These are phyloP conservation scores for Rhombomys opimus DNA, from an alignment of 2,113 vertebrate genomes.

Conservation along the genomic window DNA sequence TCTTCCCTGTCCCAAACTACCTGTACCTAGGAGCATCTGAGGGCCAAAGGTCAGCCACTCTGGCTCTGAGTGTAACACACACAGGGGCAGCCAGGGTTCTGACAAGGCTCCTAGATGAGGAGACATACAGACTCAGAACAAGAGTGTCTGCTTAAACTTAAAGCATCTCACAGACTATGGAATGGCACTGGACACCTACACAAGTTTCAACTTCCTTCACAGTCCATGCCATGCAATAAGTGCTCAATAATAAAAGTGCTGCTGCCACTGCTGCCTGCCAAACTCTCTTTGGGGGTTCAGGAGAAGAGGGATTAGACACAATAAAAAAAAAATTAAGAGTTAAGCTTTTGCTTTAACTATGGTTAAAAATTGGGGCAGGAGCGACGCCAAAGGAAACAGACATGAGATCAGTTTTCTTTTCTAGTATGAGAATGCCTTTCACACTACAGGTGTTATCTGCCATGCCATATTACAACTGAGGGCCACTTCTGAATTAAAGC, in stretches of 20 bases:
- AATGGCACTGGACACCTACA: neutral
- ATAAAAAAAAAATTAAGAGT: neutral
- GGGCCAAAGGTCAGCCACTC: neutral
- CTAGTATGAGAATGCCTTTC: neutral
- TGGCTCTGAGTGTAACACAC: neutral
- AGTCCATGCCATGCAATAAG: neutral
- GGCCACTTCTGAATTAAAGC: neutral
- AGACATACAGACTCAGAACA: neutral
- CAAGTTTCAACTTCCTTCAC: neutral
- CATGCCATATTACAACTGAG: neutral
- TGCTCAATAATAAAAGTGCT: neutral
- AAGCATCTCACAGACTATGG: neutral
- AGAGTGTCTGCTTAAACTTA: neutral
- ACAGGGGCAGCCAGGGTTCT: neutral
- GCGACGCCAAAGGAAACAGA: neutral
- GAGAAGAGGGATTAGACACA: neutral
- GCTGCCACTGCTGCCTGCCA: neutral
- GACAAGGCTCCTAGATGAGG: neutral
- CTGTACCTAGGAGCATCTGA: neutral
- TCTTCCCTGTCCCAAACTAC: neutral
- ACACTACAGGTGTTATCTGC: neutral
- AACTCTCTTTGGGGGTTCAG: conserved; percentile 4
- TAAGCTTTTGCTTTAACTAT: neutral
- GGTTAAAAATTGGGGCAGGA: neutral
- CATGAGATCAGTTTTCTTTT: neutral